phyloP scores from a whole-genome alignment of 92 coral and sea anemone genomes.

The Zoanthus sociatus region DNA sequence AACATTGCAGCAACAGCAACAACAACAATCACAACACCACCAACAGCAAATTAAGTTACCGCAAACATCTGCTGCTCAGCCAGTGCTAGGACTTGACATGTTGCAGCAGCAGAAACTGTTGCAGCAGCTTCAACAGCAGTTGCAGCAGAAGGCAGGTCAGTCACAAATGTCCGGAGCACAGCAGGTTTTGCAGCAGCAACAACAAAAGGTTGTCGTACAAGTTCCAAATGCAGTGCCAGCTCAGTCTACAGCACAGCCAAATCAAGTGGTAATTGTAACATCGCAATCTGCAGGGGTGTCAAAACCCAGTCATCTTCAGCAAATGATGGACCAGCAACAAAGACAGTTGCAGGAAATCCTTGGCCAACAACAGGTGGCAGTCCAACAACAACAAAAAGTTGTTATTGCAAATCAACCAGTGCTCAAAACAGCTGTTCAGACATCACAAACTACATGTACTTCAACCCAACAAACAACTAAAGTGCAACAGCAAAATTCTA shows the following conservation, averaged over 20 bases:
- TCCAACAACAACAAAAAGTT: conserved; percentile 53
- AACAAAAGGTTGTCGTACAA: conserved; percentile 23
- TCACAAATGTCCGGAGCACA: conserved; percentile 2
- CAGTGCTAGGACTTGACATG: conserved; percentile 18
- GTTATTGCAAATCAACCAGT: conserved; percentile 43
- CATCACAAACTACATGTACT: conserved; percentile 42
- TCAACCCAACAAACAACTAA: conserved; percentile 59
- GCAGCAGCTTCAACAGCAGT: conserved; percentile 73
- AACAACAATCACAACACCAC: conserved; percentile 50
- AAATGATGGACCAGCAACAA: conserved; percentile 43
- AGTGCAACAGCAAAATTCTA: conserved; percentile 70
- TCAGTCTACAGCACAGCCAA: conserved; percentile 22
- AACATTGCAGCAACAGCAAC: conserved; percentile 59
- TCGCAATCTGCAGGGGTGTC: conserved; percentile 20
- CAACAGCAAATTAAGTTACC: conserved; percentile 47
- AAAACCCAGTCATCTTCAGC: conserved; percentile 29
- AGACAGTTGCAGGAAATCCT: conserved; percentile 62
- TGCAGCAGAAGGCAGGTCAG: conserved; percentile 51
- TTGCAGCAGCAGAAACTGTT: conserved; percentile 48
- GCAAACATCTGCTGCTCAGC: conserved; percentile 46
- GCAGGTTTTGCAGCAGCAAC: conserved; percentile 44
- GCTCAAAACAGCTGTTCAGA: conserved; percentile 55
- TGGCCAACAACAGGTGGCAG: conserved; percentile 56
- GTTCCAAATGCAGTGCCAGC: conserved; percentile 3
- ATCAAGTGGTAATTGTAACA: conserved; percentile 29